Percentiles rank a stretch among this genome's conserved stretches.
Evolutionary conservation across 1,140 invertebrate genomes (phyloP).

Genomic region (Apis mellifera): DNA sequence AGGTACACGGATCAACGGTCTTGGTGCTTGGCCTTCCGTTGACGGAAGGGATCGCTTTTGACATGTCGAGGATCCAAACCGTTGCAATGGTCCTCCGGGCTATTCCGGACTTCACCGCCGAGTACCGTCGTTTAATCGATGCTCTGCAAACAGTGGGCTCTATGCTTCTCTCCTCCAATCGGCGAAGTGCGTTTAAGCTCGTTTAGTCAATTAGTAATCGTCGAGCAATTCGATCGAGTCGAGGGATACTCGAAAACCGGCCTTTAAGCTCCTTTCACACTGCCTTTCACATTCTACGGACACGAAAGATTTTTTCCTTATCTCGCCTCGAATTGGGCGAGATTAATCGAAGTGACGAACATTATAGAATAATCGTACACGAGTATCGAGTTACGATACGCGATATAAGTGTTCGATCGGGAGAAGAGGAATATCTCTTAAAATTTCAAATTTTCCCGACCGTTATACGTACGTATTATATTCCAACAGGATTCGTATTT

Average conservation of each 20-base stretch:
- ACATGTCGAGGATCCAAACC: slow-evolving; percentile 60
- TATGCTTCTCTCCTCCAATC: slow-evolving; percentile 52
- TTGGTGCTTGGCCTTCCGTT: slow-evolving; percentile 54
- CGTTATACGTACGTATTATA: too few species aligned
- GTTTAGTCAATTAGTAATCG: slow-evolving; percentile 74
- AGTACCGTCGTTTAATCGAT: slow-evolving; percentile 74
- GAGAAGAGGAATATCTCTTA: too few species aligned
- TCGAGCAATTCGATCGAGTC: slow-evolving; percentile 43
- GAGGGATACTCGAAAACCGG: slow-evolving; percentile 50
- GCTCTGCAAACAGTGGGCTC: slow-evolving; percentile 72
- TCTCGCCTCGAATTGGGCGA: neutral
- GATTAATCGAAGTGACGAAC: neutral
- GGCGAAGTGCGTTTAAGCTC: slow-evolving; percentile 76
- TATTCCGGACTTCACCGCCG: slow-evolving; percentile 65
- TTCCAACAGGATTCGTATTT: neutral
- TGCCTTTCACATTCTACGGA: neutral
- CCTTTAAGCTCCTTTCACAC: slow-evolving; percentile 40
- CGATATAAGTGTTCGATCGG: too few species aligned
- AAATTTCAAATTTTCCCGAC: too few species aligned
- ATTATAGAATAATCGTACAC: neutral
- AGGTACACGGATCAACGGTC: slow-evolving; percentile 56
- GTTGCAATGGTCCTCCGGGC: slow-evolving; percentile 60
- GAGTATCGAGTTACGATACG: neutral
- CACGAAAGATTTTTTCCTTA: neutral
- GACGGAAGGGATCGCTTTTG: slow-evolving; percentile 67